Evolutionary conservation across 2,797 vertebrate species (phyloP).

Genomic region (Emydoidea blandingii): DNA sequence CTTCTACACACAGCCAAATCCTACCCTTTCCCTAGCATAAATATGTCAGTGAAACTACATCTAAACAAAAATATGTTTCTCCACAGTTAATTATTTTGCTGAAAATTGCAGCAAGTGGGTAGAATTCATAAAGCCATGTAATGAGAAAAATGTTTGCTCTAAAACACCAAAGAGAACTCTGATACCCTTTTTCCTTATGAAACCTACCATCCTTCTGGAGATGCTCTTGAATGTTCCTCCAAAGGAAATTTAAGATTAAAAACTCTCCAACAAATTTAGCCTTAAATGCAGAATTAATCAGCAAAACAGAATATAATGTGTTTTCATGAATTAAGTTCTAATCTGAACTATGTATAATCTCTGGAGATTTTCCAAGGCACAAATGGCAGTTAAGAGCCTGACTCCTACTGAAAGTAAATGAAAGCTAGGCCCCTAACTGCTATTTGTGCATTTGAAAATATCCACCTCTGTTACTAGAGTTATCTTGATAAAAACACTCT

Average conservation of each 20-base stretch:
- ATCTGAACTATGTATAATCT: rapidly evolving
- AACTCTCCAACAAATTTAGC: background rate
- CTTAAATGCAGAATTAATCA: conserved; percentile 8
- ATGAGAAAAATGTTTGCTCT: background rate
- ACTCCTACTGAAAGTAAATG: background rate
- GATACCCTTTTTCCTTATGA: background rate
- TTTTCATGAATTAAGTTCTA: background rate
- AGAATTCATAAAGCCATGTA: background rate
- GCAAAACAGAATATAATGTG: background rate
- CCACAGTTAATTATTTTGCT: background rate
- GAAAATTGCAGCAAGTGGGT: background rate
- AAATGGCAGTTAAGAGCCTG: background rate
- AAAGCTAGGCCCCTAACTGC: background rate
- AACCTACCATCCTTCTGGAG: background rate
- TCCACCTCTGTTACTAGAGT: background rate
- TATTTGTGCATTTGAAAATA: background rate
- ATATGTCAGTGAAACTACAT: background rate
- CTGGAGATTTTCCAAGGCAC: background rate
- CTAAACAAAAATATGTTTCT: background rate
- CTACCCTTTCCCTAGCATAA: background rate
- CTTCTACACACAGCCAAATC: conserved; percentile 21
- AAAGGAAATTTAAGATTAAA: background rate
- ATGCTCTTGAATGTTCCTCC: background rate
- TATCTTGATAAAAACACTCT: background rate
- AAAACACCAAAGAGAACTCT: background rate